These are phyloP conservation scores for Epirrhoe alternata DNA, from an alignment of 2,888 invertebrate genomes.

Conservation along the genomic window DNA sequence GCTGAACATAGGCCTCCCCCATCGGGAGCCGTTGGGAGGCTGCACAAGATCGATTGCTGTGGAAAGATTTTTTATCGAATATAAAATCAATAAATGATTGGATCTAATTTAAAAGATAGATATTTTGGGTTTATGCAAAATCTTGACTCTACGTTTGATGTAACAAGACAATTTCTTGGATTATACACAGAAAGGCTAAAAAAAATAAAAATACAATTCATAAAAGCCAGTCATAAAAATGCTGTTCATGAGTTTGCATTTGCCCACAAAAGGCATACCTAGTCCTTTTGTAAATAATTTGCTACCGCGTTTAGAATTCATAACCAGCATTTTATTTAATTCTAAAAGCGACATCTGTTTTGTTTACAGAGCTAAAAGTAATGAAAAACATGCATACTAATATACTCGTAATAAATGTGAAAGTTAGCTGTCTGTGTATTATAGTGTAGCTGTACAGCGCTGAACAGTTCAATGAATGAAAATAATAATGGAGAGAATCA, in stretches of 20 bases:
- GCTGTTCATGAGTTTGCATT: background rate
- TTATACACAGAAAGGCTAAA: background rate
- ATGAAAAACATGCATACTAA: background rate
- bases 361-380: background rate
- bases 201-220: background rate
- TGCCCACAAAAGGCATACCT: background rate
- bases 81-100: too few relatives aligned
- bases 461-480: too few relatives aligned
- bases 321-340: background rate
- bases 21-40: too few relatives aligned
- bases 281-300: constrained; percentile 6
- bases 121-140: too few relatives aligned
- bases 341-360: constrained; percentile 2
- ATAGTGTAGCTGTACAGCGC: too few relatives aligned
- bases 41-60: too few relatives aligned
- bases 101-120: too few relatives aligned
- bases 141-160: too few relatives aligned
- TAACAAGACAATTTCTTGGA: background rate
- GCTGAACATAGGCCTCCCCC: too few relatives aligned
- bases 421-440: constrained; percentile 8
- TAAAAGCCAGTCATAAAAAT: background rate
- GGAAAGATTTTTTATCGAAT: too few relatives aligned
- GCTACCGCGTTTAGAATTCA: background rate
- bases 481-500: too few relatives aligned
- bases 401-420: constrained; percentile 17